phyloP scores from a whole-genome alignment of 2,113 vertebrate species.

The Addax nasomaculatus region DNA sequence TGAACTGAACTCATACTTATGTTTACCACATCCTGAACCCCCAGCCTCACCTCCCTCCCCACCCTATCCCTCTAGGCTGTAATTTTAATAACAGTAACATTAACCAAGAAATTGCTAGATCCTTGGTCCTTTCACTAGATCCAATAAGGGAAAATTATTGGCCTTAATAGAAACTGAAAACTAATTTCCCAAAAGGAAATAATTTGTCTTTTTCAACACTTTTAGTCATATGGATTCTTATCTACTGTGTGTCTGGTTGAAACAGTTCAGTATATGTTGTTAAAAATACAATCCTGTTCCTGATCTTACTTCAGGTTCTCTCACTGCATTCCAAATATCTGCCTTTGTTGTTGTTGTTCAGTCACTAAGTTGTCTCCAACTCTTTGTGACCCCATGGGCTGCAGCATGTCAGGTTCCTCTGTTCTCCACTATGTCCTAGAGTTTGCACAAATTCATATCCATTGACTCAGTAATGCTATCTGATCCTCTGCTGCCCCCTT shows the following conservation, averaged over 20 bases:
- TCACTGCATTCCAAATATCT: neutral
- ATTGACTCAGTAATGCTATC: neutral
- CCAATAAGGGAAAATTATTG: neutral
- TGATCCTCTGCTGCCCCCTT: neutral
- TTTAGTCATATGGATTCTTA: neutral
- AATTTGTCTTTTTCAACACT: neutral
- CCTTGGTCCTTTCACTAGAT: neutral
- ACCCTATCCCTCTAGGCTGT: neutral
- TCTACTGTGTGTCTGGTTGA: neutral
- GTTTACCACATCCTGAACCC: neutral
- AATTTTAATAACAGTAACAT: neutral
- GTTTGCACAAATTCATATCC: neutral
- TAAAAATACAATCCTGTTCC: neutral
- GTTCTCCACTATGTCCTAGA: neutral
- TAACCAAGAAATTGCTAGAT: neutral
- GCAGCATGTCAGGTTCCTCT: neutral
- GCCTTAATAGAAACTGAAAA: neutral
- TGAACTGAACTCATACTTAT: neutral
- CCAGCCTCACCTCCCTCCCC: neutral
- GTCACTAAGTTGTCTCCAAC: neutral
- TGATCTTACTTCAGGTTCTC: neutral
- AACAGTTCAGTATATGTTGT: neutral
- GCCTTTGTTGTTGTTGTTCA: neutral
- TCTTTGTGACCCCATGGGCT: neutral
- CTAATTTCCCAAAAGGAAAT: neutral